Base-by-base conservation (phyloP, 2,888 invertebrate species). In the Thecophora atra region DNA sequence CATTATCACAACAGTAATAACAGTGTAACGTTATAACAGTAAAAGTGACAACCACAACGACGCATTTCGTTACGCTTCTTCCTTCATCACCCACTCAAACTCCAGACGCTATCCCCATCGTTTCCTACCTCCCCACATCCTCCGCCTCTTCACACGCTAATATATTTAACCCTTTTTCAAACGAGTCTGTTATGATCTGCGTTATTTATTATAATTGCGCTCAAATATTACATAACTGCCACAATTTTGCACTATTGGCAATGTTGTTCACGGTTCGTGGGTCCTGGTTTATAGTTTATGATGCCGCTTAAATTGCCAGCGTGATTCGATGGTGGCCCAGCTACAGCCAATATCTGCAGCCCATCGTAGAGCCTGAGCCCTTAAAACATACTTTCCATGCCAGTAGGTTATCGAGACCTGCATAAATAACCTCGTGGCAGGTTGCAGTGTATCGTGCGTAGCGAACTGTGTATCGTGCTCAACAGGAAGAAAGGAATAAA, bases 131-230 rank as follows among this genome's bases (percentile, higher is more conserved):
- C 1, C 37, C 1, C 3, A 1, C 37, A 6, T 37, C 37, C 37
- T 37, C 37, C 37, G 7, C 11, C 37, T 11, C 47, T 24, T 8
- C 13, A 15, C 52, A 51, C 52, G 8, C 51, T 51, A 54, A 63
- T 70, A 51, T 51, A 42, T 70, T 63, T 70, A 70, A 70, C 70
- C 70, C 70, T 70, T 70, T 63, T 52, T 52, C 13, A 11, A 11
- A 19, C 51, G 62, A 15, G 52, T 28, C 70, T 63, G 63, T 70
- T 70, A 63, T 52, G 62, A 63, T 24, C 58, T n/a, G 58, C n/a
- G 44, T 69, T 52, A 66, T 68, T 68, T 58, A 68, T 68, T 56
- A 19, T 19, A 24, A 21, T 47, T 17, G 24, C 47, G 58, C 26
- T 58, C 17, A 24, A 47, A 52, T n/a, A 52, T 52, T 52, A 66